Percentiles rank a stretch among this genome's conserved stretches.
Evolutionary conservation across 2,888 invertebrate genomes (phyloP).

Genomic region (Eupithecia subfuscata): DNA sequence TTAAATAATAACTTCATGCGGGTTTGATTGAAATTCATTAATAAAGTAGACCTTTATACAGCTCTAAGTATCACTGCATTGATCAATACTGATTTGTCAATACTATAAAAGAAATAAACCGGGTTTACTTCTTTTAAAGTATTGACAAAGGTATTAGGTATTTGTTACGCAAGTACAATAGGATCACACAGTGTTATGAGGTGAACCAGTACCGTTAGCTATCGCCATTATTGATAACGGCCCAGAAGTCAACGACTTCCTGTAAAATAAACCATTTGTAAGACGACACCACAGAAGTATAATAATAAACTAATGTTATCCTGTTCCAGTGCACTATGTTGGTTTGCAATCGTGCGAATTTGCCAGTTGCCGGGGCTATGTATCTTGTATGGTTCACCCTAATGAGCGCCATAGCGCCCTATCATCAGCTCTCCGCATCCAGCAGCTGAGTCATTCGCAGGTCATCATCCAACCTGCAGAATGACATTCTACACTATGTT

Average conservation of each 20-base stretch:
- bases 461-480: too few relatives aligned
- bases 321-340: too few relatives aligned
- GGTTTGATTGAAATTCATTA: background rate
- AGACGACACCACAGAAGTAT: background rate
- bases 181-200: conserved; percentile 46
- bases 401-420: too few relatives aligned
- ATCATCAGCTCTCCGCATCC: too few relatives aligned
- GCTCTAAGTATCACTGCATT: background rate
- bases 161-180: conserved; percentile 20
- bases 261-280: conserved; percentile 65
- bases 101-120: too few relatives aligned
- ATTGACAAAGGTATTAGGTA: background rate
- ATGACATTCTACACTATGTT: too few relatives aligned
- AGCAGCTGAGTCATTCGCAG: too few relatives aligned
- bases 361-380: too few relatives aligned
- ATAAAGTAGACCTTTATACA: background rate
- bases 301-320: background rate
- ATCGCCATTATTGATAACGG: conserved; percentile 79
- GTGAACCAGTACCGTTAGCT: conserved; percentile 73
- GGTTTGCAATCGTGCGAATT: too few relatives aligned
- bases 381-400: too few relatives aligned
- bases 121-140: background rate
- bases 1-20: background rate
- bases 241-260: conserved; percentile 86
- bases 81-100: background rate